A percentile compares a stretch with the other conserved stretches of the same genome.
These are phyloP conservation scores for Zophobas morio DNA, from an alignment of 1,140 invertebrate genomes.

Conservation along the genomic window DNA sequence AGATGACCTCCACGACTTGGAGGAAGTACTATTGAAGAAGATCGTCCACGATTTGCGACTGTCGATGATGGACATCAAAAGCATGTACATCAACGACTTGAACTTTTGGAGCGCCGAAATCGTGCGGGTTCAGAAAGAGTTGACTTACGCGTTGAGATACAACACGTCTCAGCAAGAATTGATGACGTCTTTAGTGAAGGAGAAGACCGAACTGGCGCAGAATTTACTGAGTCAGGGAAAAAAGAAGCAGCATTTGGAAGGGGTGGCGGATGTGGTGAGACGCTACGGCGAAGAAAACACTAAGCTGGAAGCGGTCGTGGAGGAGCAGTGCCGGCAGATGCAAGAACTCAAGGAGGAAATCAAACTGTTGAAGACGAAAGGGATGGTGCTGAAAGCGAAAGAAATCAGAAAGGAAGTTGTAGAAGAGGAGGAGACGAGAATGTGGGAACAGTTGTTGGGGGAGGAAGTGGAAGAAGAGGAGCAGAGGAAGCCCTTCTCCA, in stretches of 20 bases:
- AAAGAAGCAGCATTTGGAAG: constrained; percentile 63
- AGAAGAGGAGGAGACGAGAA: constrained; percentile 47
- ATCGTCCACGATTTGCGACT: constrained; percentile 71
- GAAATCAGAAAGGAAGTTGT: constrained; percentile 44
- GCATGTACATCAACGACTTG: constrained; percentile 67
- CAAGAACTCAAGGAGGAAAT: constrained; percentile 62
- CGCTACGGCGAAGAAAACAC: constrained; percentile 63
- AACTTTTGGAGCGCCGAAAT: constrained; percentile 61
- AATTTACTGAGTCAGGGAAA: constrained; percentile 67
- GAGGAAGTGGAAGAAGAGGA: constrained; percentile 48
- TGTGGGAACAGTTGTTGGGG: constrained; percentile 29
- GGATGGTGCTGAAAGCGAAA: constrained; percentile 48
- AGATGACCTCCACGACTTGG: constrained; percentile 67
- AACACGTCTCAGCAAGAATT: constrained; percentile 74
- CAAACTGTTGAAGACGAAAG: constrained; percentile 62
- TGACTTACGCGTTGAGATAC: constrained; percentile 69
- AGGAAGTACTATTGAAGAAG: constrained; percentile 72
- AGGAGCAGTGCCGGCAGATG: constrained; percentile 52
- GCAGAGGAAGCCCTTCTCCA: constrained; percentile 43
- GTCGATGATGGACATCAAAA: constrained; percentile 68
- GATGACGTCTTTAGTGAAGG: constrained; percentile 71
- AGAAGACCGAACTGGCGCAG: constrained; percentile 69
- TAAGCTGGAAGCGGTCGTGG: constrained; percentile 66
- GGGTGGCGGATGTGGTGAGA: constrained; percentile 57
- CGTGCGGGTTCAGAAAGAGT: constrained; percentile 63